Evolutionary conservation across 2,888 invertebrate species (phyloP), one percentile per base, ranked within the genome.

Genomic region (Erannis defoliaria): DNA sequence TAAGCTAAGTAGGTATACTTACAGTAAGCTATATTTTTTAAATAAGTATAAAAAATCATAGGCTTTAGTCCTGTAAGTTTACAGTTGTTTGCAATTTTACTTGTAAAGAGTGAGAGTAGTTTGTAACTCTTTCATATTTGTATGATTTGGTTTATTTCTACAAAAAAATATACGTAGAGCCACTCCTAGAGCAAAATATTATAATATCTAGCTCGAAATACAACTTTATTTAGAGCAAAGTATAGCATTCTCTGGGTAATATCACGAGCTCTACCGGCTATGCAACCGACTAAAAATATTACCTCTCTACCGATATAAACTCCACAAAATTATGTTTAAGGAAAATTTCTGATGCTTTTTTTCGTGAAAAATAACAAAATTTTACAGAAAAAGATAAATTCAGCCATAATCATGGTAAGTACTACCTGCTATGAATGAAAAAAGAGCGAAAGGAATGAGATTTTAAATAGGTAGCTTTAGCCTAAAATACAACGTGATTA

Each of bases 241-340:
- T 23, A 35, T n/a, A 46, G 18, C 35, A 49, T 35, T 35, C 4
- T 21, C 35, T 35, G 23, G 5, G 35, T 35, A 35, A 14, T 35
- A 35, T 49, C 23, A 49, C 33, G 31, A 35, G 5, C 49, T 35
- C 35, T 23, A 18, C 23, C 23, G 14, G 35, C 49, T 37, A 37
- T 33, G 33, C 35, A 49, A 19, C 35, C 33, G 35, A 35, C 49
- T 35, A 35, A n/a, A n/a, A n/a, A 35, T 46, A 46, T 49, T 49
- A 21, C 23, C n/a, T 37, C 14, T 49, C 21, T 35, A 16, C 23
- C 21, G 21, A 21, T 49, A 37, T 49, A 49, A 49, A 49, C 35
- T 49, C 21, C 23, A 37, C 14, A 14, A 14, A 49, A 49, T 49
- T 49, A 33, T 49, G 49, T 21, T 35, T 14, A 21, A 21, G 49